Conservation (phyloP, 2,888 invertebrate genomes). For the Agriopis aurantiaria region DNA sequence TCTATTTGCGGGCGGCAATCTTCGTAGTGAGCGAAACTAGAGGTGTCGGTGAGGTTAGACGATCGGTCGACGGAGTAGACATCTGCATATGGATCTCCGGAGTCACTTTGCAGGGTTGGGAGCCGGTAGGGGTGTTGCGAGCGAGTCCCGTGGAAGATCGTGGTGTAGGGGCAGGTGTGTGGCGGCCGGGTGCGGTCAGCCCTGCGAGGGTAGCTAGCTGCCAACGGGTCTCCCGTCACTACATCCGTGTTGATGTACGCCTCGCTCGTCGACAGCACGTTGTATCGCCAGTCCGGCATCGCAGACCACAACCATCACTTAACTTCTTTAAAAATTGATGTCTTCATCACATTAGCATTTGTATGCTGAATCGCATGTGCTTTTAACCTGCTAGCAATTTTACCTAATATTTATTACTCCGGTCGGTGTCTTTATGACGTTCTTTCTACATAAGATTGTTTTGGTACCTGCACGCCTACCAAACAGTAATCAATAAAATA, state of each 20-base stretch:
- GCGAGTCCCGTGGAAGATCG: conserved; percentile 76
- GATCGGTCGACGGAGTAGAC: conserved; percentile 80
- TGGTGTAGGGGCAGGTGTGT: conserved; percentile 82
- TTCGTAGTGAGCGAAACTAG: conserved; percentile 82
- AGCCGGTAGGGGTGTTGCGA: conserved; percentile 68
- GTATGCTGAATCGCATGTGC: conserved; percentile 60
- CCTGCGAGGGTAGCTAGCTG: conserved; percentile 83
- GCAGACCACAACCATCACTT: conserved; percentile 77
- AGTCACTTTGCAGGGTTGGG: conserved; percentile 73
- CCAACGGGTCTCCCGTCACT: conserved; percentile 70
- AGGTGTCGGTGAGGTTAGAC: conserved; percentile 81
- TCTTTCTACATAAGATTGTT: not conserved
- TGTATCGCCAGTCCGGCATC: conserved; percentile 86
- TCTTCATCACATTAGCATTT: conserved; percentile 54
- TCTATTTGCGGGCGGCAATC: conserved; percentile 75
- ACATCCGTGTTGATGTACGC: conserved; percentile 76
- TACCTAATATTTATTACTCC: conserved; percentile 56
- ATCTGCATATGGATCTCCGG: conserved; percentile 76
- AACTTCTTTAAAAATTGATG: conserved; percentile 55
- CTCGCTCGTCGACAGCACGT: conserved; percentile 84
- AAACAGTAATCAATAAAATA: not conserved
- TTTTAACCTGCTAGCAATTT: conserved; percentile 51
- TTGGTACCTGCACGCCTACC: not conserved
- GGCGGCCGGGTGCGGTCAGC: conserved; percentile 81
- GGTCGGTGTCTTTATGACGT: conserved; percentile 57